Conservation (phyloP, 2,113 vertebrate species). For the Amblyopsis rosae region DNA sequence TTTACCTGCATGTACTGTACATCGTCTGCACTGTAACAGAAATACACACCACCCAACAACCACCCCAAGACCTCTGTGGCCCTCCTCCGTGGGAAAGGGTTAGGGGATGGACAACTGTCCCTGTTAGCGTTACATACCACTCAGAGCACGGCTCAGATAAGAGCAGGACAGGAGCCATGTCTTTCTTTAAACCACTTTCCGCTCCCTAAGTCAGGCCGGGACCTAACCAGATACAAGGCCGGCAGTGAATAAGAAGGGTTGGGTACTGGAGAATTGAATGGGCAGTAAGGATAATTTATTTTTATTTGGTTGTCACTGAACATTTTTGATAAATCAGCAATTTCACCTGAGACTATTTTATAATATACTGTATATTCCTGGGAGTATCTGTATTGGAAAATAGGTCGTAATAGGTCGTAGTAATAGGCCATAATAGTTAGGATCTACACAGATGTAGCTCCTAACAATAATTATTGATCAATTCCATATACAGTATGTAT, state of each 20-base stretch:
- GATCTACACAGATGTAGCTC: not conserved
- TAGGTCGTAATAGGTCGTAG: no score
- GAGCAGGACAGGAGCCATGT: constrained; percentile 54
- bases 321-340: no score
- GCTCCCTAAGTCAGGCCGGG: not conserved
- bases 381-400: no score
- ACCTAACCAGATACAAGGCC: not conserved
- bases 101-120: constrained; percentile 55
- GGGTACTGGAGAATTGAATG: no score
- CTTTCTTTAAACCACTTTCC: constrained; percentile 16
- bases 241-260: no score
- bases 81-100: constrained; percentile 65
- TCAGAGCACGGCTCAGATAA: constrained; percentile 54
- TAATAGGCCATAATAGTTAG: not conserved
- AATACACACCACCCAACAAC: constrained; percentile 15
- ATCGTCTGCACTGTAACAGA: not conserved
- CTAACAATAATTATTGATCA: not conserved
- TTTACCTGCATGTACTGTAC: no score
- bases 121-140: constrained; percentile 59
- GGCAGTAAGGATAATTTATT: no score
- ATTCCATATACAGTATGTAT: no score
- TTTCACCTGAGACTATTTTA: no score
- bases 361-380: no score
- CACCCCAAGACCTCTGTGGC: constrained; percentile 27
- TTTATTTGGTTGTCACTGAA: no score